Percentiles rank a stretch among this genome's conserved stretches.
These are phyloP conservation scores for Drosophila orena DNA, from an alignment of 1,140 invertebrate species.

Conservation along the genomic window DNA sequence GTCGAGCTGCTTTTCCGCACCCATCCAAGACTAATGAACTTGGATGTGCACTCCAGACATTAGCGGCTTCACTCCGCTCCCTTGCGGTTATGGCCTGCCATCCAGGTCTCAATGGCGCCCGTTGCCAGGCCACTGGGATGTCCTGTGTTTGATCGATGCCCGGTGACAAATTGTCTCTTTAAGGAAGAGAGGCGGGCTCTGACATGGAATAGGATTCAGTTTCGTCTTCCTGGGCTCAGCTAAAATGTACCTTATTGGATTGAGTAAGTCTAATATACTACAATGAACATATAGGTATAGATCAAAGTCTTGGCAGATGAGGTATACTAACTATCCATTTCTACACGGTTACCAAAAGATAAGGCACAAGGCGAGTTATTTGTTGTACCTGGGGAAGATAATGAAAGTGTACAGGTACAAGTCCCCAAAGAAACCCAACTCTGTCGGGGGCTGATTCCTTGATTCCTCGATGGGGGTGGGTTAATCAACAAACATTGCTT, in stretches of 20 bases:
- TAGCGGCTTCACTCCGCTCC: conserved; percentile 37
- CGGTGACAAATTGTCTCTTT: conserved; percentile 70
- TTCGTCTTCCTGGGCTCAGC: not conserved
- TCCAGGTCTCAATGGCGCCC: conserved; percentile 58
- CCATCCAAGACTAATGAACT: conserved; percentile 80
- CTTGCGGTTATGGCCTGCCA: conserved; percentile 61
- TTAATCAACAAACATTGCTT: conserved; percentile 31
- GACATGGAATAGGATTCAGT: not conserved
- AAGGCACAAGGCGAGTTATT: not conserved
- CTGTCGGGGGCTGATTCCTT: not conserved
- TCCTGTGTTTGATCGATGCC: conserved; percentile 72
- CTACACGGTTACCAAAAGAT: not conserved
- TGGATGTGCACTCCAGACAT: conserved; percentile 55
- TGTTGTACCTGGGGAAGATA: not conserved
- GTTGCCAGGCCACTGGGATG: conserved; percentile 60
- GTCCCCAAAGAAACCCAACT: conserved; percentile 1
- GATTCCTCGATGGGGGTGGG: not conserved
- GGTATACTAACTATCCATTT: too few species aligned
- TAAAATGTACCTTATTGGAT: not conserved
- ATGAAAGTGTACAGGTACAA: not conserved
- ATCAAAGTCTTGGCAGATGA: too few species aligned
- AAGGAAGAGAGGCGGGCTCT: not conserved
- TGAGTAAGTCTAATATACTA: too few species aligned
- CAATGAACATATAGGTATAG: too few species aligned
- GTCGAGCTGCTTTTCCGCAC: conserved; percentile 46